These are phyloP conservation scores for Trematomus bernacchii DNA, from an alignment of 2,797 vertebrate species.

Conservation along the genomic window DNA sequence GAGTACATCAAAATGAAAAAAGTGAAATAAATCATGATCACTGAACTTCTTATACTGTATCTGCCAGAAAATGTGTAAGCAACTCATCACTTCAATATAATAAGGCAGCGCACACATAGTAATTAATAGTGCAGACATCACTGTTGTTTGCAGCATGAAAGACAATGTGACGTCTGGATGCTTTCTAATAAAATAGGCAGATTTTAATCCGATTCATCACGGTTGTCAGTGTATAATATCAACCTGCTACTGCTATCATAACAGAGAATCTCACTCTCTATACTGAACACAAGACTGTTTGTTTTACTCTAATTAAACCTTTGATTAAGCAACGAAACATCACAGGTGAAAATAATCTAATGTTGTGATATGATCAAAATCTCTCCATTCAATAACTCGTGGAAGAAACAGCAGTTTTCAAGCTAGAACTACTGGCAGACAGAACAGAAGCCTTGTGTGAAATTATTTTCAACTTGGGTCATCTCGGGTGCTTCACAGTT, in stretches of 20 bases:
- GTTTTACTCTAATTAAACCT: conserved; percentile 54
- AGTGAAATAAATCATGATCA: conserved; percentile 50
- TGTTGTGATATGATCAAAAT: conserved; percentile 9
- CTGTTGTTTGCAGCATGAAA: conserved; percentile 60
- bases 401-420: neutral
- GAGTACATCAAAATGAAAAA: conserved; percentile 53
- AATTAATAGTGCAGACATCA: conserved; percentile 60
- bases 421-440: conserved; percentile 11
- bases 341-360: conserved; percentile 36
- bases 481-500: conserved; percentile 13
- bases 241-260: conserved; percentile 36
- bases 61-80: conserved; percentile 28
- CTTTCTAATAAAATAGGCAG: conserved; percentile 51
- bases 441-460: conserved; percentile 14
- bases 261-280: conserved; percentile 21
- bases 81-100: conserved; percentile 39
- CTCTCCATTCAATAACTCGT: conserved; percentile 21
- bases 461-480: conserved; percentile 23
- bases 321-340: conserved; percentile 46
- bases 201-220: conserved; percentile 45
- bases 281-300: conserved; percentile 23
- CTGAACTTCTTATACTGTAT: conserved; percentile 22
- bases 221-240: conserved; percentile 40
- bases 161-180: conserved; percentile 53
- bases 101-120: conserved; percentile 45